phyloP scores from a whole-genome alignment of 2,113 vertebrate species.

The Bufo gargarizans region DNA sequence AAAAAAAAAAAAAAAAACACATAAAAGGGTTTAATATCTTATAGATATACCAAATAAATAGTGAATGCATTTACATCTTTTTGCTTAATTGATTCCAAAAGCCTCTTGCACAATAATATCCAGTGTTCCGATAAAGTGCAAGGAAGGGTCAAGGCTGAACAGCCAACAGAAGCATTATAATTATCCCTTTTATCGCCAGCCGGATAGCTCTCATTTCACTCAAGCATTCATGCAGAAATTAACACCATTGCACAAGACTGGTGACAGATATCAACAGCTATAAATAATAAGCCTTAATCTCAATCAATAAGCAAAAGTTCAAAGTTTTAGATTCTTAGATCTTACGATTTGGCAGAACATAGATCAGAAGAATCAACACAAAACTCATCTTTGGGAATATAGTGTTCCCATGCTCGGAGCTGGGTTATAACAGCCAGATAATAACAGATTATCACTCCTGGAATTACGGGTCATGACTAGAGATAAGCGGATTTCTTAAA shows the following conservation, averaged over 20 bases:
- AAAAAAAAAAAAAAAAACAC: background rate
- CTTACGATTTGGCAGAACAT: background rate
- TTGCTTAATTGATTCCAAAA: conserved; percentile 21
- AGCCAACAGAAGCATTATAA: conserved; percentile 58
- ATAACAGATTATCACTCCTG: background rate
- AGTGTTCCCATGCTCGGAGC: background rate
- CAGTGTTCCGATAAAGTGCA: conserved; percentile 46
- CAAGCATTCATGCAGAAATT: conserved; percentile 53
- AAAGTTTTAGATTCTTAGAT: conserved; percentile 15
- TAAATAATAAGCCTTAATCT: conserved; percentile 54
- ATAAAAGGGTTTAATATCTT: conserved; percentile 7
- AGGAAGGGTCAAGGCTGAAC: conserved; percentile 43
- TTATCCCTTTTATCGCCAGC: conserved; percentile 50
- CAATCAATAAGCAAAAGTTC: conserved; percentile 19
- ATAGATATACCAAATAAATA: background rate
- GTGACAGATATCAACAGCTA: conserved; percentile 55
- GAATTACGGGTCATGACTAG: background rate
- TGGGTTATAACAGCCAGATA: background rate
- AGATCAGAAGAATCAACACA: background rate
- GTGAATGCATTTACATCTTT: conserved; percentile 25
- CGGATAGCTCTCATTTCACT: conserved; percentile 49
- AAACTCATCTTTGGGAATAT: background rate
- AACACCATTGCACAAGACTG: conserved; percentile 55
- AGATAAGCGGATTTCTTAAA: too few species aligned
- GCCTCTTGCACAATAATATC: conserved; percentile 34